Base-by-base conservation (phyloP, 2,888 invertebrate genomes). In the Drosophila diplacantha region DNA sequence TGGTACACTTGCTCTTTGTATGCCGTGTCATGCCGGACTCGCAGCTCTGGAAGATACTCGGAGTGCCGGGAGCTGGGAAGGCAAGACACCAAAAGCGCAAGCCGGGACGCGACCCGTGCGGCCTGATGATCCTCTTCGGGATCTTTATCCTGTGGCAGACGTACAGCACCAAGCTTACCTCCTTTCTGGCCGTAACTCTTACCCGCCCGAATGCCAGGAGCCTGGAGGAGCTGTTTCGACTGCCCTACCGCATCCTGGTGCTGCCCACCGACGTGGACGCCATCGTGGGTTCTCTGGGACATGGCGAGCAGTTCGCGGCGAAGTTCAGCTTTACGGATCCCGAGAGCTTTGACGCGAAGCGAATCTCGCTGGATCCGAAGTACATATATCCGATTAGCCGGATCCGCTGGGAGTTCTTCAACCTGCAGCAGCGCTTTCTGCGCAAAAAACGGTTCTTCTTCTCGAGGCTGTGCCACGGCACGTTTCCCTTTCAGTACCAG, bases 301-400 rank as follows among this genome's bases (percentile, higher is more conserved):
- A 82, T 18, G 51, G 37, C 0, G 1, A 50, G n/a, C 31, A 69
- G 31, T 72, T 79, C 16, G 44, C 16, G 0, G 47, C 16, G 1
- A 60, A 64, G 5, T 82, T 75, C 4, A 24, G 5, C 14, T 6
- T 39, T 5, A 37, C 47, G 1, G 44, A 55, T 16, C 16, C 9
- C 1, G 12, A 46, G 1, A 11, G 35, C 3, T 82, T 80, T 35
- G 55, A 61, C 9, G 11, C 6, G 0, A 46, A 54, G 14, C 75
- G 80, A 12, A 55, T 54, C 6, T 44, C 44, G 11, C 69, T 84
- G 73, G 57, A 55, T 2, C 37, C 51, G 0, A 56, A 65, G 1
- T 77, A 44, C 26, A 72, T 85, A 18, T 84, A 82, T 69, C 74
- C 85, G 0, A 71, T 82, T 0, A 81, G 76, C 37, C 57, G 46